These are phyloP conservation scores for Scytalopus superciliaris DNA, from an alignment of 2,113 vertebrate genomes.

Conservation along the genomic window DNA sequence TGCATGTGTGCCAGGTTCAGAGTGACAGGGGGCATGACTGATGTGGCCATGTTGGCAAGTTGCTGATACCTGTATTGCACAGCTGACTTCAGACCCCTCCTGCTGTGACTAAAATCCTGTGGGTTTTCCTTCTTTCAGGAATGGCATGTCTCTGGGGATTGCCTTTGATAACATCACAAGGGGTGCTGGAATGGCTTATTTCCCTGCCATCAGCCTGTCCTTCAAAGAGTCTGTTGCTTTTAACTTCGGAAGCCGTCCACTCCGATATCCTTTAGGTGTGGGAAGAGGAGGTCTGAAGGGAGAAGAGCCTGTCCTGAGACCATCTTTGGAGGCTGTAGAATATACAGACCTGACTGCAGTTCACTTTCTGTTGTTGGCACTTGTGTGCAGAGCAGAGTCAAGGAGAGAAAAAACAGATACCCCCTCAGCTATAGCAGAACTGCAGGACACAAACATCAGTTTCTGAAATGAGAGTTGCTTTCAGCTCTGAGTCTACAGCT, in stretches of 20 bases:
- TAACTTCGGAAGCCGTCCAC: constrained; percentile 95
- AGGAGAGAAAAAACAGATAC: neutral
- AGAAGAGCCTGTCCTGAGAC: neutral
- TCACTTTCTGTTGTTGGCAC: neutral
- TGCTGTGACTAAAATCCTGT: neutral
- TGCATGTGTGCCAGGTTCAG: neutral
- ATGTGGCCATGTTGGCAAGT: rapidly evolving
- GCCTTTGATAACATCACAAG: constrained; percentile 92
- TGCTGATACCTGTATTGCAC: neutral
- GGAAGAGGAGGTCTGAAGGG: neutral
- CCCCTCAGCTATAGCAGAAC: neutral
- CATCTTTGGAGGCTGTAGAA: neutral
- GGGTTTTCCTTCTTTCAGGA: constrained; percentile 74
- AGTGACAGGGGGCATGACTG: neutral
- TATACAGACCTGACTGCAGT: neutral
- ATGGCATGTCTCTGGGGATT: constrained; percentile 89
- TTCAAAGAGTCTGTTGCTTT: constrained; percentile 98
- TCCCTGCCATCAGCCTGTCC: constrained; percentile 97
- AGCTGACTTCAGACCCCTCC: neutral
- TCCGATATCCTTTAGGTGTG: constrained; percentile 90
- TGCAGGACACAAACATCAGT: neutral
- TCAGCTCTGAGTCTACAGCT: neutral
- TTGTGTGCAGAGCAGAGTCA: neutral
- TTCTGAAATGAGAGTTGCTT: neutral
- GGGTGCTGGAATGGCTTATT: constrained; percentile 92